Percentiles rank a stretch among this genome's conserved stretches.
Conservation (phyloP, 2,113 vertebrate genomes). For the Ammodramus savannarum region DNA sequence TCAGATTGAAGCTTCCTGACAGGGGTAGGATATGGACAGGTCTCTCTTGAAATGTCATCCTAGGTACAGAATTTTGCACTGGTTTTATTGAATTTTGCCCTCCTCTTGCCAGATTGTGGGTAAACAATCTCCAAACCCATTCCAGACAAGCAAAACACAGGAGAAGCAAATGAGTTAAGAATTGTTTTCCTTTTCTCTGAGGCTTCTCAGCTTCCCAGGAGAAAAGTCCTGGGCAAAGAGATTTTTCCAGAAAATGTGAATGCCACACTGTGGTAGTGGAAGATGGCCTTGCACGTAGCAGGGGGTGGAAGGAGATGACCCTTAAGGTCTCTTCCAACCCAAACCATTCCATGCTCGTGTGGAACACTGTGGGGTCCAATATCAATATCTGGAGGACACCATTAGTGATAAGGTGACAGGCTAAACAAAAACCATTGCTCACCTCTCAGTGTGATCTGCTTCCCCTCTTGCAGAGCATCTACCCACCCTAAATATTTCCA, state of each 20-base stretch:
- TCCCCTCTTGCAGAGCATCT: background rate
- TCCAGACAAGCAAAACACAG: too few species aligned
- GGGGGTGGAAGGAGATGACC: background rate
- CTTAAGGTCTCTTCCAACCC: background rate
- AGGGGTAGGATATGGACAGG: background rate
- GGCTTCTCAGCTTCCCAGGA: too few species aligned
- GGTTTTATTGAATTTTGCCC: background rate
- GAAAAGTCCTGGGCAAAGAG: too few species aligned
- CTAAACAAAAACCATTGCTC: background rate
- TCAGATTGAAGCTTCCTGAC: background rate
- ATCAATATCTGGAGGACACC: background rate
- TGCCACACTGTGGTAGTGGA: too few species aligned
- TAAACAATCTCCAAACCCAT: too few species aligned
- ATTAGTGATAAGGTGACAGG: background rate
- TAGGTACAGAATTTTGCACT: background rate
- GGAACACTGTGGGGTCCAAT: background rate
- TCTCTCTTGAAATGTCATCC: background rate
- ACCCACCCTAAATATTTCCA: background rate
- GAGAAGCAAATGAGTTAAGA: too few species aligned
- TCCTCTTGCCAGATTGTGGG: background rate
- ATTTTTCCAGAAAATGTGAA: too few species aligned
- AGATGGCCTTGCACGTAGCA: background rate
- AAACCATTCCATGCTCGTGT: background rate
- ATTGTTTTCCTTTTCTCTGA: too few species aligned
- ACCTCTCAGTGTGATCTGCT: background rate